Conservation (phyloP, 1,140 invertebrate species). For the Oryzaephilus surinamensis region DNA sequence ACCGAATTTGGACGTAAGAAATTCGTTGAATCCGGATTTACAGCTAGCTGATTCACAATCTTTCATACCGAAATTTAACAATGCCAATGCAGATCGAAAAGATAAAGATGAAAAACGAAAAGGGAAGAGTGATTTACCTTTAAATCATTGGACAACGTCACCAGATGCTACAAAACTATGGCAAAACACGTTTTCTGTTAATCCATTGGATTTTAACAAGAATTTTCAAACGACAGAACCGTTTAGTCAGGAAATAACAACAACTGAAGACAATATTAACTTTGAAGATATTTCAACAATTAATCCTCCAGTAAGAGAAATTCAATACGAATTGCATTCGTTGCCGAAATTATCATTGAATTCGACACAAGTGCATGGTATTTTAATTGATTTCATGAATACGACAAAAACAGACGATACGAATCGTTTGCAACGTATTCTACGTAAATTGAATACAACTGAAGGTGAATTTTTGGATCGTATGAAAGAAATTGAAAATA, state of each 20-base stretch:
- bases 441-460: conserved; percentile 61
- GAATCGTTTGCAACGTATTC: conserved; percentile 44
- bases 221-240: conserved; percentile 38
- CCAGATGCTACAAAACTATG: conserved; percentile 44
- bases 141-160: conserved; percentile 44
- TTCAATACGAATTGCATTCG: conserved; percentile 25
- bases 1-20: conserved; percentile 17
- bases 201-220: conserved; percentile 60
- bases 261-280: conserved; percentile 4
- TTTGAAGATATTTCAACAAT: conserved; percentile 3
- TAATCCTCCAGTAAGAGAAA: conserved; percentile 13
- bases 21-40: conserved; percentile 22
- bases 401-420: conserved; percentile 18
- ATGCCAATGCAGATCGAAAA: conserved; percentile 18
- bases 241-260: conserved; percentile 4
- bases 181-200: conserved; percentile 54
- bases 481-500: conserved; percentile 68
- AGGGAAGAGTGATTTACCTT: conserved; percentile 14
- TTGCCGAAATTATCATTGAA: conserved; percentile 27
- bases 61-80: conserved; percentile 29
- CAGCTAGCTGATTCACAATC: conserved; percentile 31
- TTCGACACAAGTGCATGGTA: conserved; percentile 31
- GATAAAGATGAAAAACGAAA: conserved; percentile 1
- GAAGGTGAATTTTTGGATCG: conserved; percentile 60
- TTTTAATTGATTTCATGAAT: conserved; percentile 34